Evolutionary conservation across 2,113 vertebrate species (phyloP).

Genomic region (Hemiscyllium ocellatum): DNA sequence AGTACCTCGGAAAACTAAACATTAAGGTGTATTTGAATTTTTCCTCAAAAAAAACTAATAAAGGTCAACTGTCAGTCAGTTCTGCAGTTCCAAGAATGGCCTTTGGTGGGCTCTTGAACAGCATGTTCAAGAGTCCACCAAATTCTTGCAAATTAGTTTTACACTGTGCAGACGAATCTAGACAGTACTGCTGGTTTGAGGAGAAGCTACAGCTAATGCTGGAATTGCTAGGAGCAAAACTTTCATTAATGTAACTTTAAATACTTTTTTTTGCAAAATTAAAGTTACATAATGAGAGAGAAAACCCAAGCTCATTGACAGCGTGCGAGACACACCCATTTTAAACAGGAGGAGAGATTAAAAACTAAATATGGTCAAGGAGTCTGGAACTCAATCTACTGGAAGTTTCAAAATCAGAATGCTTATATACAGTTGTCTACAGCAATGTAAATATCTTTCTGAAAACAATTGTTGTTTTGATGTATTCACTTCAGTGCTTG

Average conservation of each 20-base stretch:
- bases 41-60: neutral
- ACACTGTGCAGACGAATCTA: too few species aligned
- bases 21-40: too few species aligned
- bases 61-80: neutral
- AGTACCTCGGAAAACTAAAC: too few species aligned
- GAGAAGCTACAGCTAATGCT: neutral
- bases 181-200: neutral
- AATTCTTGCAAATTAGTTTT: too few species aligned
- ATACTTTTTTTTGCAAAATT: neutral
- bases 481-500: neutral
- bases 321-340: neutral
- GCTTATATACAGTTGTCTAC: neutral
- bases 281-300: neutral
- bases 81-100: neutral
- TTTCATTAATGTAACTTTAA: neutral
- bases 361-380: neutral
- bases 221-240: too few species aligned
- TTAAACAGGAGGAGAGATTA: neutral
- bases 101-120: neutral
- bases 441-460: neutral
- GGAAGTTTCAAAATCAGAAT: neutral
- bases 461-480: neutral
- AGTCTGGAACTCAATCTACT: neutral
- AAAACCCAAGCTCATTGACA: neutral
- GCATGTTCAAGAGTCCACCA: too few species aligned